phyloP scores from a whole-genome alignment of 2,888 invertebrate genomes.

The Belgica antarctica region DNA sequence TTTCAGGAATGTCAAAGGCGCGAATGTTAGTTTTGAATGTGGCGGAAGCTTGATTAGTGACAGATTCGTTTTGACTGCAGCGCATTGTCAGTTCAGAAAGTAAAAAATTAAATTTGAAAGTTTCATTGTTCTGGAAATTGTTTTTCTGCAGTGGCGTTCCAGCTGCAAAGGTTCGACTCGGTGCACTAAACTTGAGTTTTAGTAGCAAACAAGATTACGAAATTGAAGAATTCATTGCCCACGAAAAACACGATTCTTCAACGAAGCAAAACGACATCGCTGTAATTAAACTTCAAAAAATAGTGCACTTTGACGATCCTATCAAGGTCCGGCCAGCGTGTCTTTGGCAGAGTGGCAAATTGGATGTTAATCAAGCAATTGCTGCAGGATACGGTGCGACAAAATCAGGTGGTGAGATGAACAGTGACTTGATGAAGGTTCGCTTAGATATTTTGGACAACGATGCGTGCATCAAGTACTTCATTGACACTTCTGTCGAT shows the following conservation, averaged over 20 bases:
- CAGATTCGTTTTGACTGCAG: constrained; percentile 60
- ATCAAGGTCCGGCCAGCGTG: neutral
- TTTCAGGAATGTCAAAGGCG: constrained; percentile 48
- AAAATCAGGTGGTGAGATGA: neutral
- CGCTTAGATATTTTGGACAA: neutral
- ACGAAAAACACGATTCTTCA: neutral
- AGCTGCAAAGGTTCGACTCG: no score
- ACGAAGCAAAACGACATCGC: neutral
- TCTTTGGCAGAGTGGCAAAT: neutral
- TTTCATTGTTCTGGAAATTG: no score
- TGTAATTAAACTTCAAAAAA: neutral
- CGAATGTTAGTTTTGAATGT: constrained; percentile 51
- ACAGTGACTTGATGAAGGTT: neutral
- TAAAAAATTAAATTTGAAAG: no score
- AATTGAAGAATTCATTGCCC: neutral
- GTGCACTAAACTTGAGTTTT: no score
- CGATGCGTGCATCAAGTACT: neutral
- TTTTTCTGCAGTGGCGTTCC: no score
- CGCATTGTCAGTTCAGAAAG: no score
- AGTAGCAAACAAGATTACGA: neutral
- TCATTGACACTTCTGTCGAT: no score
- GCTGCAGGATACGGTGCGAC: neutral
- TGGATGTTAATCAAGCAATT: neutral
- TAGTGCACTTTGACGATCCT: neutral
- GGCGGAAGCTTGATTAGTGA: constrained; percentile 57